These are phyloP conservation scores for Aurelia sp. DNA, from an alignment of 30 jellyfish, hydroid and myxozoan species.

Conservation along the genomic window DNA sequence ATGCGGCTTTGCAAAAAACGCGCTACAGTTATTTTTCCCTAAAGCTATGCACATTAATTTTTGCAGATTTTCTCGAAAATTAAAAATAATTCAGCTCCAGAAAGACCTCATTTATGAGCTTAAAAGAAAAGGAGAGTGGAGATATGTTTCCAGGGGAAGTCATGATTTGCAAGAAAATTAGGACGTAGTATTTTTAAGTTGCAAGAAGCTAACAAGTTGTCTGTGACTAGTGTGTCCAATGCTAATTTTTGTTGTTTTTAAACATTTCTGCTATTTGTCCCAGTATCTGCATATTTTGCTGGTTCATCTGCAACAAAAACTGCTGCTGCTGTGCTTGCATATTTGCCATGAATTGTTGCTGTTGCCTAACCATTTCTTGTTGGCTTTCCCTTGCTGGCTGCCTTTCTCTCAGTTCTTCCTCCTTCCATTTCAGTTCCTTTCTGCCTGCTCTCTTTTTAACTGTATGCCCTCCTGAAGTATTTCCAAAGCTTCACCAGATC, in stretches of 20 bases:
- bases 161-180: too few species aligned
- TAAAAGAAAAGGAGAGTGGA: too few species aligned
- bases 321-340: conserved; percentile 63
- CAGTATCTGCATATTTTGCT: conserved; percentile 38
- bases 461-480: conserved; percentile 34
- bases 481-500: conserved; percentile 38
- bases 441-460: conserved; percentile 35
- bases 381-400: conserved; percentile 35
- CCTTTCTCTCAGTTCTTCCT: conserved; percentile 25
- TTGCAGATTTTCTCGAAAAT: too few species aligned
- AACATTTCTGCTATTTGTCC: conserved; percentile 27
- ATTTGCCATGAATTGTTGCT: conserved; percentile 48
- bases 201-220: not conserved
- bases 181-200: too few species aligned
- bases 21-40: too few species aligned
- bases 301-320: conserved; percentile 35
- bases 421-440: conserved; percentile 11
- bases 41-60: too few species aligned
- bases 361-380: conserved; percentile 50
- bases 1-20: too few species aligned
- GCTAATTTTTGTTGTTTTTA: conserved; percentile 23
- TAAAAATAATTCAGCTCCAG: too few species aligned
- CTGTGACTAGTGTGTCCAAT: not conserved
- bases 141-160: too few species aligned
- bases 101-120: too few species aligned